A percentile compares a stretch with the other conserved stretches of the same genome.
These are phyloP conservation scores for Cyclina sinensis DNA, from an alignment of 1,140 invertebrate species.

Conservation along the genomic window DNA sequence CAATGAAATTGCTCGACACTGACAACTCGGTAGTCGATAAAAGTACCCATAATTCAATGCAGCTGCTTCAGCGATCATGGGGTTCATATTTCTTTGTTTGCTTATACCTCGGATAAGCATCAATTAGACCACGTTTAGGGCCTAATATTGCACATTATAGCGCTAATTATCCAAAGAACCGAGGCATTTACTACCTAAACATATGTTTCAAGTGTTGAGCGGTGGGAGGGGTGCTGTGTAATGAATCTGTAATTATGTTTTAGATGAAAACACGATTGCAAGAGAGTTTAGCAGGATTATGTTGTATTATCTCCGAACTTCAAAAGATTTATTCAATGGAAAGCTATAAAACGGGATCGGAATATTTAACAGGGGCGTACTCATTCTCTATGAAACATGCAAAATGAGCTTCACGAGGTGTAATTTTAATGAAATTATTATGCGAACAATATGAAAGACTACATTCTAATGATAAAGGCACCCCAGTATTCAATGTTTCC, in stretches of 20 bases:
- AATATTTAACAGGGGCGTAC: conserved; percentile 44
- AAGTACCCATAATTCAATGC: conserved; percentile 67
- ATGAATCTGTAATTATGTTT: conserved; percentile 62
- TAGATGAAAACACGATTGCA: conserved; percentile 65
- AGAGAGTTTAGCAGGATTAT: conserved; percentile 47
- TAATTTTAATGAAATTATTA: conserved; percentile 39
- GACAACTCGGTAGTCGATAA: conserved; percentile 55
- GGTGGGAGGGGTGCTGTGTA: conserved; percentile 61
- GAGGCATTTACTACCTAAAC: conserved; percentile 68
- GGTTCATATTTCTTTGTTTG: conserved; percentile 70
- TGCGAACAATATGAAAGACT: conserved; percentile 26
- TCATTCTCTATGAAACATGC: conserved; percentile 3
- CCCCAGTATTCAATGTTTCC: neutral
- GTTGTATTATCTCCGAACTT: conserved; percentile 59
- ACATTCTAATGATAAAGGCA: conserved; percentile 2
- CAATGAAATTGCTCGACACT: conserved; percentile 59
- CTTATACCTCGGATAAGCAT: conserved; percentile 64
- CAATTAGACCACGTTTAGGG: conserved; percentile 65
- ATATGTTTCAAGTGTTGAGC: conserved; percentile 66
- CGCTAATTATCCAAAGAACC: conserved; percentile 59
- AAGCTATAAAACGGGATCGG: conserved; percentile 41
- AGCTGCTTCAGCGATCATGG: conserved; percentile 63
- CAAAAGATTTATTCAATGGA: conserved; percentile 51
- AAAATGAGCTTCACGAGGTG: conserved; percentile 17
- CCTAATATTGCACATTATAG: conserved; percentile 69